phyloP scores from a whole-genome alignment of 2,113 vertebrate genomes.

The Tichodroma muraria region DNA sequence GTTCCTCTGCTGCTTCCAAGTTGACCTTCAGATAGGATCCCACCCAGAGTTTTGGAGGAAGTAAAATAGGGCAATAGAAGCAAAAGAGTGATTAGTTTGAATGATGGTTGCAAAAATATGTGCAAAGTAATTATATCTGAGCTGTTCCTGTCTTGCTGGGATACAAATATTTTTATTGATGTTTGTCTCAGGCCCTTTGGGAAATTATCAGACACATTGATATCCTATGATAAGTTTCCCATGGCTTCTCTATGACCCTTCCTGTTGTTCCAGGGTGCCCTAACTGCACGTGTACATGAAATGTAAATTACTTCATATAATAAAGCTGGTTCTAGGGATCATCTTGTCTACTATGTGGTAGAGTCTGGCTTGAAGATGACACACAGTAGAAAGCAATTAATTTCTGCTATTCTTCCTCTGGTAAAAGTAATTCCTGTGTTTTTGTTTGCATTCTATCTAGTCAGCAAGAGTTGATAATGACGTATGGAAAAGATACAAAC shows the following conservation, averaged over 20 bases:
- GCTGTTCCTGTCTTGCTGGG: neutral
- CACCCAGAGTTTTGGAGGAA: neutral
- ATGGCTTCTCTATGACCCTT: neutral
- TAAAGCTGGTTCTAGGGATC: neutral
- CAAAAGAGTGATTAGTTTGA: neutral
- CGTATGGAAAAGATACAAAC: neutral
- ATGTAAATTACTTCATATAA: neutral
- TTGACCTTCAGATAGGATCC: neutral
- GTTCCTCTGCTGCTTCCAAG: constrained; percentile 11
- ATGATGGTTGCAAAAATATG: neutral
- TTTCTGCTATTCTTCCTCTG: neutral
- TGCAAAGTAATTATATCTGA: neutral
- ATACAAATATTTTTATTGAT: constrained; percentile 4
- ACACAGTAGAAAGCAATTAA: neutral
- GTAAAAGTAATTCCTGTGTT: neutral
- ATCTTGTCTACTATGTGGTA: neutral
- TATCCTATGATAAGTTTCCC: neutral
- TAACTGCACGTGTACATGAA: neutral
- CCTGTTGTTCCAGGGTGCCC: neutral
- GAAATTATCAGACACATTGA: neutral
- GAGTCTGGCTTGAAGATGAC: neutral
- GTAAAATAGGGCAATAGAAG: neutral
- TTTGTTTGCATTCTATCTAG: neutral
- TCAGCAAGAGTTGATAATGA: neutral
- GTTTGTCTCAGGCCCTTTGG: neutral